Percentiles rank a stretch among this genome's conserved stretches.
These are phyloP conservation scores for Thereva nobilitata DNA, from an alignment of 2,888 invertebrate species.

Conservation along the genomic window DNA sequence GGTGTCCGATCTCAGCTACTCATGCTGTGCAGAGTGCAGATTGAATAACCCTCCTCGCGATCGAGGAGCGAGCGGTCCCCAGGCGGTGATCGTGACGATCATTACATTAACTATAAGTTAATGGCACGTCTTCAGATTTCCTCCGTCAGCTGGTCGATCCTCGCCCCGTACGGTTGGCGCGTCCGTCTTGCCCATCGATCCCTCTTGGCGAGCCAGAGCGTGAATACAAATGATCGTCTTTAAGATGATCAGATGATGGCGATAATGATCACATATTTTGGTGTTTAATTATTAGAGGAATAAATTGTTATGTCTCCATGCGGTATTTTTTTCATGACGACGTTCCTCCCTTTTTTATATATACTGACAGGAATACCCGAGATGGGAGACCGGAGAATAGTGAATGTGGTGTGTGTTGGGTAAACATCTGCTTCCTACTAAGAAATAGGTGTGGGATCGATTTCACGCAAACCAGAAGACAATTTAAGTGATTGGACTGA, in stretches of 20 bases:
- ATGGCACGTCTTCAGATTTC: conserved; percentile 28
- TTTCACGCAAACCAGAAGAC: conserved; percentile 12
- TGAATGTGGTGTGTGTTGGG: neutral
- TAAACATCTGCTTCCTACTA: conserved; percentile 28
- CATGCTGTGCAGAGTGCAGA: conserved; percentile 55
- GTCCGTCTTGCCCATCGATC: neutral
- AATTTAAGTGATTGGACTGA: conserved; percentile 9
- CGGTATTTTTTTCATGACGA: conserved; percentile 11
- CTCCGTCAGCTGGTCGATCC: conserved; percentile 16
- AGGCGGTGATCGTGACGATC: conserved; percentile 31
- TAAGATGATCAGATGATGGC: conserved; percentile 34
- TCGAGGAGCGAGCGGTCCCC: neutral
- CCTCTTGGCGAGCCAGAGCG: neutral
- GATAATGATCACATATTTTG: conserved; percentile 36
- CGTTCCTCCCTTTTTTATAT: too few relatives aligned
- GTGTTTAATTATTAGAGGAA: conserved; percentile 35
- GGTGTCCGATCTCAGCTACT: conserved; percentile 59
- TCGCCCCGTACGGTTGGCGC: neutral
- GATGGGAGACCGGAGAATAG: neutral
- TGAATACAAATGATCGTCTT: conserved; percentile 36
- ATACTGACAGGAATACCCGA: too few relatives aligned
- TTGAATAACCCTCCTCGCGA: conserved; percentile 37
- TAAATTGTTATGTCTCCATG: conserved; percentile 29
- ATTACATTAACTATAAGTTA: conserved; percentile 31
- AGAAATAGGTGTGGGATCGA: conserved; percentile 25